Conservation (phyloP, 2,888 invertebrate genomes). For the Nemurella pictetii region DNA sequence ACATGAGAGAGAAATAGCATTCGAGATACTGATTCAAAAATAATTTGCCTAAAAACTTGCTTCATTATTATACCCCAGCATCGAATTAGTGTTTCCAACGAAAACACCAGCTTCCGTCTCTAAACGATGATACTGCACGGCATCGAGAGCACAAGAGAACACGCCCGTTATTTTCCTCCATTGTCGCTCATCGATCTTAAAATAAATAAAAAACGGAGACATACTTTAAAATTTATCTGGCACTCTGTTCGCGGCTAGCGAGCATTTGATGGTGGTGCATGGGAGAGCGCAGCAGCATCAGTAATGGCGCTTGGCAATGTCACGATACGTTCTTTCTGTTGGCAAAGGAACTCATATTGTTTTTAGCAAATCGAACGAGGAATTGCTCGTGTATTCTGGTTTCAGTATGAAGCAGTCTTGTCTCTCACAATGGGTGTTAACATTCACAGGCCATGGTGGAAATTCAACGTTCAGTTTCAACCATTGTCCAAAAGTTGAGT, state of each 20-base stretch:
- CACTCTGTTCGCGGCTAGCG: background rate
- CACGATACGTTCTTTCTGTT: background rate
- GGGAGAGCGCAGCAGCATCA: too few relatives aligned
- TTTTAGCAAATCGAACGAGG: background rate
- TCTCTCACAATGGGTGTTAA: too few relatives aligned
- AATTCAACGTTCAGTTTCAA: background rate
- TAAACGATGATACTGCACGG: background rate
- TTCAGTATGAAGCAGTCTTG: too few relatives aligned
- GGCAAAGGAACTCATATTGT: background rate
- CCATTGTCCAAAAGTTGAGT: too few relatives aligned
- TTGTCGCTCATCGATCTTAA: background rate
- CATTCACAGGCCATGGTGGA: background rate
- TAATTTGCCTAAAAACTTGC: background rate
- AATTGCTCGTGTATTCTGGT: background rate
- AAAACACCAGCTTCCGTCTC: background rate
- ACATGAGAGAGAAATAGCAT: too few relatives aligned
- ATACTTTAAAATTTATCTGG: background rate
- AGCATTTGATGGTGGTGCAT: background rate
- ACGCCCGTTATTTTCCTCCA: background rate
- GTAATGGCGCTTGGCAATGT: background rate
- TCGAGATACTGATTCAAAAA: too few relatives aligned
- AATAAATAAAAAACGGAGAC: background rate
- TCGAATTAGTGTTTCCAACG: background rate
- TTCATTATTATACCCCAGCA: background rate
- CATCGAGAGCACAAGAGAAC: background rate